These are phyloP conservation scores for Drosophila melanogaster DNA, from an alignment of 1,140 invertebrate species.

Conservation along the genomic window Release_6_plus_ISO1_MT NT_033777.3:22835001-22835500, in stretches of 20 bases:
- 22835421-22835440: constrained; percentile 17
- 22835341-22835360: constrained; percentile 61
- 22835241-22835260: constrained; percentile 33
- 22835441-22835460: constrained; percentile 10
- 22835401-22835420: constrained; percentile 43
- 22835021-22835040: constrained; percentile 50
- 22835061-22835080: constrained; percentile 61
- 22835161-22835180: constrained; percentile 33
- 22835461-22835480: too few species aligned
- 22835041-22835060: constrained; percentile 42
- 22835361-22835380: constrained; percentile 79
- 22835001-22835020: constrained; percentile 24
- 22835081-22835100: constrained; percentile 59
- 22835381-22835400: constrained; percentile 68
- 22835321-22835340: constrained; percentile 80
- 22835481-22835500: constrained; percentile 3
- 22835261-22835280: constrained; percentile 5
- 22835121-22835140: constrained; percentile 78
- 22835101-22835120: constrained; percentile 80
- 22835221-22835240: constrained; percentile 54
- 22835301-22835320: constrained; percentile 58
- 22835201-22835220: constrained; percentile 51
- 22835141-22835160: constrained; percentile 61
- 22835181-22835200: constrained; percentile 58
- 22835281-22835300: constrained; percentile 72